These are phyloP conservation scores for Anthopleura xanthogrammica DNA, from an alignment of 92 coral and sea anemone genomes.

Conservation along the genomic window DNA sequence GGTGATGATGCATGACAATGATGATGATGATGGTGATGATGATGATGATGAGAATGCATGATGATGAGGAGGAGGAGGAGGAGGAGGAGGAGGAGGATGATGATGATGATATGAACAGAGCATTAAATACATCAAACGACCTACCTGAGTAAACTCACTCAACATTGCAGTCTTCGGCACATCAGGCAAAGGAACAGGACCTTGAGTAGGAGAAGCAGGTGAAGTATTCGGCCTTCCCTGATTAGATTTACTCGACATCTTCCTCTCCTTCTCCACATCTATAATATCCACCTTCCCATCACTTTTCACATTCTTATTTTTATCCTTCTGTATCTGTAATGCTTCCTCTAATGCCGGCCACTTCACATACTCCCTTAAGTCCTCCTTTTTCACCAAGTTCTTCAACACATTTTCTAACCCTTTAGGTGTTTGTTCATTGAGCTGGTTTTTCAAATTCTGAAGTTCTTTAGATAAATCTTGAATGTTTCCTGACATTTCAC, in stretches of 20 bases:
- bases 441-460: slow-evolving; percentile 56
- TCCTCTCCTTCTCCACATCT: slow-evolving; percentile 29
- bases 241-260: slow-evolving; percentile 18
- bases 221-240: slow-evolving; percentile 66
- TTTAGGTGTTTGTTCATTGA: slow-evolving; percentile 13
- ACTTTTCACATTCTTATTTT: background rate
- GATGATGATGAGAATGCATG: background rate
- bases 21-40: background rate
- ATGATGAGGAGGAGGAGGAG: background rate
- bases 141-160: slow-evolving; percentile 65
- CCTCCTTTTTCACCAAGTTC: slow-evolving; percentile 69
- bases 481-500: slow-evolving; percentile 48
- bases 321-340: slow-evolving; percentile 68
- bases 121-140: background rate
- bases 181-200: slow-evolving; percentile 53
- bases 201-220: slow-evolving; percentile 66
- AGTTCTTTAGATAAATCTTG: slow-evolving; percentile 64
- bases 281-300: slow-evolving; percentile 21
- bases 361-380: slow-evolving; percentile 73
- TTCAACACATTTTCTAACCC: slow-evolving; percentile 26
- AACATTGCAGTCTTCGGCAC: slow-evolving; percentile 85
- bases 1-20: background rate
- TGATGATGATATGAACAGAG: background rate
- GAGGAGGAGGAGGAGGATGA: background rate
- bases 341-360: slow-evolving; percentile 98